Conservation (phyloP, 1,140 invertebrate genomes). For the Orussus abietinus region DNA sequence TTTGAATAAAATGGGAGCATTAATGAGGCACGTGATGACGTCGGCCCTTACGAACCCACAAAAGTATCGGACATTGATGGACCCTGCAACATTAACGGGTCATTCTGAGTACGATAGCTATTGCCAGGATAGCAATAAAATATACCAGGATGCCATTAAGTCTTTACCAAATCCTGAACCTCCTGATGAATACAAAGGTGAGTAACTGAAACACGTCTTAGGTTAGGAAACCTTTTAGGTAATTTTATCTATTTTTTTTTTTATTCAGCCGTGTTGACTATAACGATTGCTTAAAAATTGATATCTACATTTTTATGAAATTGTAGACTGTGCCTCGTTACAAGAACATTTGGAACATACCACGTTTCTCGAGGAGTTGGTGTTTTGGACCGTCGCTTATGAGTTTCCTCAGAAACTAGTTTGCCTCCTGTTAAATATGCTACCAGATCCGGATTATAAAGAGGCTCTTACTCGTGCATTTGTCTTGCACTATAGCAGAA, state of each 20-base stretch:
- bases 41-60: conserved; percentile 82
- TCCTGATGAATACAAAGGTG: conserved; percentile 70
- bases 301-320: conserved; percentile 26
- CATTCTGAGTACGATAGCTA: conserved; percentile 67
- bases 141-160: conserved; percentile 76
- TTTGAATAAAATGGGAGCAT: conserved; percentile 89
- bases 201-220: too few relatives aligned
- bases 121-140: conserved; percentile 67
- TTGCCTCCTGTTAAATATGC: conserved; percentile 91
- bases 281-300: conserved; percentile 11
- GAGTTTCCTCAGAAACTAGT: conserved; percentile 97
- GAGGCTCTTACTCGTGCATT: conserved; percentile 90
- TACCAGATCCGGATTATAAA: conserved; percentile 94
- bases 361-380: conserved; percentile 90
- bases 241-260: conserved; percentile 10
- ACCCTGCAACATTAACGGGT: conserved; percentile 35
- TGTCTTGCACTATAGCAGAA: conserved; percentile 92
- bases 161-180: conserved; percentile 77
- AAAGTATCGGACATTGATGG: conserved; percentile 47
- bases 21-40: conserved; percentile 91
- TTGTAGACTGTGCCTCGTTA: conserved; percentile 71
- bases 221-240: too few relatives aligned
- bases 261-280: conserved; percentile 15
- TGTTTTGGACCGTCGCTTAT: conserved; percentile 97
- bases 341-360: conserved; percentile 76